Conservation (phyloP, 2,888 invertebrate genomes). For the Mylabris sibirica region DNA sequence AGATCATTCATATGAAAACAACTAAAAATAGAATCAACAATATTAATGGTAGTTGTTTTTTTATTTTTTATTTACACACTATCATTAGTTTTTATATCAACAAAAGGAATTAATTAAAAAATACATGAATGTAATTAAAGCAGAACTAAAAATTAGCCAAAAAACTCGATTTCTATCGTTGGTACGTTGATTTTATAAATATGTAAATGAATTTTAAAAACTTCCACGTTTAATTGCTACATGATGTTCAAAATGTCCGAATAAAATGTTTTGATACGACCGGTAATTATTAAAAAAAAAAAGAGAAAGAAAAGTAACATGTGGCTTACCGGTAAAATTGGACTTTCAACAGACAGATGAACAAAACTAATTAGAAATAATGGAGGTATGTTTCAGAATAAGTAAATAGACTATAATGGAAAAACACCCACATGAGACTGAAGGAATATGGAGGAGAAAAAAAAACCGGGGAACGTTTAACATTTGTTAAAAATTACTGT, state of each 20-base stretch:
- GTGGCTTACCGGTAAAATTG: constrained; percentile 32
- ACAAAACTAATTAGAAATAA: constrained; percentile 37
- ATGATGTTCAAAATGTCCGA: constrained; percentile 30
- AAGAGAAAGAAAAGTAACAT: constrained; percentile 25
- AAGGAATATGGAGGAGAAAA: neutral
- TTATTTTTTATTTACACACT: neutral
- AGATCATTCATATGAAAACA: constrained; percentile 11
- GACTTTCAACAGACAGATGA: constrained; percentile 36
- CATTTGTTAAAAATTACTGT: neutral
- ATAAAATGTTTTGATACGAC: constrained; percentile 30
- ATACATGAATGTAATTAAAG: neutral
- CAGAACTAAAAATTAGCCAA: neutral
- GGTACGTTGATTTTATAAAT: constrained; percentile 20
- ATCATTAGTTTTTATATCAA: neutral
- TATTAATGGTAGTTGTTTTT: neutral
- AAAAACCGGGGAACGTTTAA: neutral
- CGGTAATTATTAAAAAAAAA: constrained; percentile 22
- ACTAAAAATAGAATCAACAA: constrained; percentile 10
- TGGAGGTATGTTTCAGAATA: constrained; percentile 33
- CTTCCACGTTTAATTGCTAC: constrained; percentile 30
- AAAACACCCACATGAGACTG: constrained; percentile 28
- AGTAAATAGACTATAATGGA: constrained; percentile 31
- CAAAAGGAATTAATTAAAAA: neutral
- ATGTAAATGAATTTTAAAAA: constrained; percentile 36
- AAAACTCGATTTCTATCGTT: neutral